These are phyloP conservation scores for Gibbula magus DNA, from an alignment of 2,888 invertebrate genomes.

Conservation along the genomic window DNA sequence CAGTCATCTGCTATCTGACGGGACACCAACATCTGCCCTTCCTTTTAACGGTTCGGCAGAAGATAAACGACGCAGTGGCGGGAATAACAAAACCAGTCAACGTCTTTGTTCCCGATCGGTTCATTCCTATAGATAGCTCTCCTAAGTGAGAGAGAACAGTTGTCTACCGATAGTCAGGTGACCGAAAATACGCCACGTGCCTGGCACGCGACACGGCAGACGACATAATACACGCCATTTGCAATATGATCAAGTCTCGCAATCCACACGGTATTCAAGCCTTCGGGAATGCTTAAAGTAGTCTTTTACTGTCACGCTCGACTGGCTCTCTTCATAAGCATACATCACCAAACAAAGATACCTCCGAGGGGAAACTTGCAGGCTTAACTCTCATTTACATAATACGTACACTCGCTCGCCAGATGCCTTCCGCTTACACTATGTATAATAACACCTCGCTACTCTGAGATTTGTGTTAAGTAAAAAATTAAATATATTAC, in stretches of 20 bases:
- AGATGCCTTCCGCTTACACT: no score
- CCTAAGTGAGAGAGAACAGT: neutral
- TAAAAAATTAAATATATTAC: no score
- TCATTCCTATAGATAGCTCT: neutral
- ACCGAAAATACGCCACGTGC: conserved; percentile 10
- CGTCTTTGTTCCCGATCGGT: neutral
- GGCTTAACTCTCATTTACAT: no score
- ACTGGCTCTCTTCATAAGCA: neutral
- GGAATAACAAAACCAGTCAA: neutral
- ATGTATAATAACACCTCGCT: no score
- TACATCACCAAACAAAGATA: neutral
- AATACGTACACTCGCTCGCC: no score
- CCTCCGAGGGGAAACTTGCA: neutral
- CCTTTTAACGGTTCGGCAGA: conserved; percentile 21
- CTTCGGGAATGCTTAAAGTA: neutral
- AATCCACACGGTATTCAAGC: neutral
- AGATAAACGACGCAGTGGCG: conserved; percentile 1
- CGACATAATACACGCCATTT: conserved; percentile 17
- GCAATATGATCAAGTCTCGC: conserved; percentile 6
- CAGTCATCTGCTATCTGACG: conserved; percentile 18
- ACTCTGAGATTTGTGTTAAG: no score
- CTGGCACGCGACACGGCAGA: conserved; percentile 14
- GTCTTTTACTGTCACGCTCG: neutral
- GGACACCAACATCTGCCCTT: neutral
- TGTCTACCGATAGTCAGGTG: conserved; percentile 5